Conservation (phyloP, 2,797 vertebrate species). For the Notoglanidium macrostoma region DNA sequence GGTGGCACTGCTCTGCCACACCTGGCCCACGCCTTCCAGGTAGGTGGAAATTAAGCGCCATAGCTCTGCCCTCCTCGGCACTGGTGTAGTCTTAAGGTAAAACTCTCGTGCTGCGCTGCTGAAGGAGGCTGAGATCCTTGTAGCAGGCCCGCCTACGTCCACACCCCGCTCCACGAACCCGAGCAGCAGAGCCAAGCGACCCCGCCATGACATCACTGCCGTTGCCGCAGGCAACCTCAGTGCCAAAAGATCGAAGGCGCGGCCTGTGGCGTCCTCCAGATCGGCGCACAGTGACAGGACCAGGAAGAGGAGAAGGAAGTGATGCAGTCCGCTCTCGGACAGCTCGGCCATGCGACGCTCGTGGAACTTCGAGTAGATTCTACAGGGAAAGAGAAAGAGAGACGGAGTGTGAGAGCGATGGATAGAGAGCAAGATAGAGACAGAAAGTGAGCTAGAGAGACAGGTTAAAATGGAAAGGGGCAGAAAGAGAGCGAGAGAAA, state of each 20-base stretch:
- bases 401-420: not conserved
- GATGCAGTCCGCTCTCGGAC: slow-evolving; percentile 88
- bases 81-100: slow-evolving; percentile 83
- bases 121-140: slow-evolving; percentile 83
- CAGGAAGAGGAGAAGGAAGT: slow-evolving; percentile 91
- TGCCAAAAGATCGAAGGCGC: slow-evolving; percentile 82
- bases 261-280: slow-evolving; percentile 85
- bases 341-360: slow-evolving; percentile 91
- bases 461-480: not conserved
- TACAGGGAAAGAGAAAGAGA: slow-evolving; percentile 53
- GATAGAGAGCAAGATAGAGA: not conserved
- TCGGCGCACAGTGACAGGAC: slow-evolving; percentile 83
- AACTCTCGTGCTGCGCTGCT: slow-evolving; percentile 88
- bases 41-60: slow-evolving; percentile 92
- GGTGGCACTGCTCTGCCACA: slow-evolving; percentile 86
- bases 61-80: slow-evolving; percentile 80
- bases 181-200: slow-evolving; percentile 44
- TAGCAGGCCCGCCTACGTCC: slow-evolving; percentile 75
- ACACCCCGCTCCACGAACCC: slow-evolving; percentile 85
- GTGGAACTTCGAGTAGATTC: slow-evolving; percentile 97
- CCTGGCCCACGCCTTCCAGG: slow-evolving; percentile 90
- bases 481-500: not conserved
- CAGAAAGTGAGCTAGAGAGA: not conserved
- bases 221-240: slow-evolving; percentile 76
- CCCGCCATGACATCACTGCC: slow-evolving; percentile 47